Evolutionary conservation across 2,797 vertebrate species (phyloP), one percentile per base, ranked within the genome.

Genomic region (Miichthys miiuy): DNA sequence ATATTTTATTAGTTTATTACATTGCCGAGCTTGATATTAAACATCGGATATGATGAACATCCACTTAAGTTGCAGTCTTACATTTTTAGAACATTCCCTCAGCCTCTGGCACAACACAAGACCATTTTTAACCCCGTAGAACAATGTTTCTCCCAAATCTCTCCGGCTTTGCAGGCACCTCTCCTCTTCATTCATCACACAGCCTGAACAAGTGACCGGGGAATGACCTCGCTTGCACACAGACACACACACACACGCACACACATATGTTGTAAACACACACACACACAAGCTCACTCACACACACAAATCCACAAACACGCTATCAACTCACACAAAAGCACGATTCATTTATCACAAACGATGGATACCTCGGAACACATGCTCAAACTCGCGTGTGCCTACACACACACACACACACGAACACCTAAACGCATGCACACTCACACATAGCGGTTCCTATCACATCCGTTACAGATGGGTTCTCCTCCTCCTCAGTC

Each of bases 381-480:
- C 88, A 90, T 86, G 87, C 92, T 87, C 80, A 41, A 88, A 87
- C 89, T 83, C 51, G 76, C 80, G 14, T 78, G 77, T 82, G 78
- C 54, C n/a, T 57, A 74, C 85, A 67, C 84, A 72, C 71, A 56
- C 73, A 57, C 30, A 30, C 30, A 30, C 30, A 30, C 30, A 77
- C 77, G 85, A 76, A 65, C 50, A 46, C 81, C 55, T 63, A 61
- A 52, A 50, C 38, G 61, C 68, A 68, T 41, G 44, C 83, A 88
- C 86, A 66, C 83, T 78, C 91, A 83, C 81, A 85, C 87, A n/a
- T 83, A 66, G 85, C 77, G 9, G 84, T 70, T 91, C 87, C 92
- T 90, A 93, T 96, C 95, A 93, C 96, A 96, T 93, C 93, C 89
- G 93, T 94, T 94, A 93, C 94, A 94, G 93, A 94, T 94, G 91